Conservation (phyloP, 2,113 vertebrate genomes). For the Mastomys natalensis region DNA sequence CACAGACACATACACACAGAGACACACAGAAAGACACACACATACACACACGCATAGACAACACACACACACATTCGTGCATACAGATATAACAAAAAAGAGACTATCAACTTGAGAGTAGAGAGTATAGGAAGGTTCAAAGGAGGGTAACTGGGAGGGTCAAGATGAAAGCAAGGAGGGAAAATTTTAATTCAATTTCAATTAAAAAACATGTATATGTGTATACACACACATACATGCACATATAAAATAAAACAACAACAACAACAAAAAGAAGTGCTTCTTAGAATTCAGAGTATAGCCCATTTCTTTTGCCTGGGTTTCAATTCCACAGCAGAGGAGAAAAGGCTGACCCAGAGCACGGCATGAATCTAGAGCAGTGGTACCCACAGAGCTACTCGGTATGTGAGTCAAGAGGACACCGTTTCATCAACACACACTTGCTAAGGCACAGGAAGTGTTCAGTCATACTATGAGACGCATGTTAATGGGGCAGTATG, state of each 20-base stretch:
- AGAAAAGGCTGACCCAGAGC: constrained; percentile 5
- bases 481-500: background rate
- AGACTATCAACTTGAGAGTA: background rate
- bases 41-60: background rate
- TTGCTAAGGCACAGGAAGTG: background rate
- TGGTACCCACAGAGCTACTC: fast-evolving
- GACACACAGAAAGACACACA: too few relatives aligned
- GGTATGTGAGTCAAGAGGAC: constrained; percentile 36
- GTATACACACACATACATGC: background rate
- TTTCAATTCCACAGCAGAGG: background rate
- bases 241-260: background rate
- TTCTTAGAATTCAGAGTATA: background rate
- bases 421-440: background rate
- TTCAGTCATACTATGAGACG: background rate
- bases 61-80: background rate
- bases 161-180: background rate
- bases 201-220: background rate
- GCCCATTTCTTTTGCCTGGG: background rate
- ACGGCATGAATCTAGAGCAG: background rate
- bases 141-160: background rate
- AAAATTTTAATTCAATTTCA: background rate
- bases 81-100: background rate
- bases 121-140: background rate
- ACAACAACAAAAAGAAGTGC: background rate
- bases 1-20: too few relatives aligned